phyloP scores from a whole-genome alignment of 2,797 vertebrate genomes.

The Geotrypetes seraphini region DNA sequence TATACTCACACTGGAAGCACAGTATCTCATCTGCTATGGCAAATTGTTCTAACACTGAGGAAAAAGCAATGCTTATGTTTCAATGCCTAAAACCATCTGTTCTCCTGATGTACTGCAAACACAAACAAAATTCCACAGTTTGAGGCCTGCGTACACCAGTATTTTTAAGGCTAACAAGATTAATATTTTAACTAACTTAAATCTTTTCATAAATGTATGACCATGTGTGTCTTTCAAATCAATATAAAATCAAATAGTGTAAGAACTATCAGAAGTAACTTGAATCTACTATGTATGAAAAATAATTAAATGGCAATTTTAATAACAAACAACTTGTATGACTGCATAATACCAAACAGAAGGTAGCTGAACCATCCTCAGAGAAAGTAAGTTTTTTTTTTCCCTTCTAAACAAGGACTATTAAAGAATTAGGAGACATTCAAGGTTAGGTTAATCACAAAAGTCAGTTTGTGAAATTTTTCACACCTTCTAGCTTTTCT shows the following conservation, averaged over 20 bases:
- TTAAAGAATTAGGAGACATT: too few species aligned
- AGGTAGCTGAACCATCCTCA: slow-evolving; percentile 62
- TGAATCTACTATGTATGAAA: slow-evolving; percentile 48
- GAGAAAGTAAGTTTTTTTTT: slow-evolving; percentile 52
- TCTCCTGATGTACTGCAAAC: slow-evolving; percentile 17
- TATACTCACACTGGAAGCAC: slow-evolving; percentile 32
- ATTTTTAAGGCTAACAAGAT: slow-evolving; percentile 27
- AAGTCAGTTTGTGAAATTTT: too few species aligned
- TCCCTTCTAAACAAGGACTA: slow-evolving; percentile 15
- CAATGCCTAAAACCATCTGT: slow-evolving; percentile 5
- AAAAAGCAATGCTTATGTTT: slow-evolving; percentile 14
- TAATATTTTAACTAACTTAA: slow-evolving; percentile 46
- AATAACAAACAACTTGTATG: slow-evolving; percentile 54
- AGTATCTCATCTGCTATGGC: slow-evolving; percentile 48
- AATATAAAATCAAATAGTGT: slow-evolving; percentile 23
- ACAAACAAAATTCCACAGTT: slow-evolving; percentile 22
- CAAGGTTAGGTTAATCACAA: too few species aligned
- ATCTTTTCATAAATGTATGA: slow-evolving; percentile 45
- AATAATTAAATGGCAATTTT: slow-evolving; percentile 64
- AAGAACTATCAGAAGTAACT: slow-evolving; percentile 41
- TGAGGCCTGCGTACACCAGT: slow-evolving; percentile 35
- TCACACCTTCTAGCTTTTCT: too few species aligned
- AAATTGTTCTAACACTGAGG: slow-evolving; percentile 27
- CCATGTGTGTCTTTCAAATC: slow-evolving; percentile 41
- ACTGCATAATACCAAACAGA: slow-evolving; percentile 53